Evolutionary conservation across 2,888 invertebrate species (phyloP).

Genomic region (Stramonita haemastoma): DNA sequence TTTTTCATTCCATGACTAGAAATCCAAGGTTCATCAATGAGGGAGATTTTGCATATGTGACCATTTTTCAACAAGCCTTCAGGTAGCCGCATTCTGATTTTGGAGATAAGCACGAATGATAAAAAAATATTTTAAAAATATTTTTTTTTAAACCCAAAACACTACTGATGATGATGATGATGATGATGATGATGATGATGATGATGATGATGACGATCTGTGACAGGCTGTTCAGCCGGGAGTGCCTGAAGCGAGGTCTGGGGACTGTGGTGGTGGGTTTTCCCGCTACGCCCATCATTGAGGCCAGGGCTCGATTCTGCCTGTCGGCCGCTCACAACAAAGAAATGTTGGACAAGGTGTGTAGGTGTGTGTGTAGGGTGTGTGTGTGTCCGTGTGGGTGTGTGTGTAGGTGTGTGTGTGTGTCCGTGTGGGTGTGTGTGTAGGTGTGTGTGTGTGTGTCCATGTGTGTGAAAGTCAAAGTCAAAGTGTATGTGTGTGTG

Average conservation of each 20-base stretch:
- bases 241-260: conserved; percentile 87
- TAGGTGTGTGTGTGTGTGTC: conserved; percentile 11
- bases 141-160: too few species aligned
- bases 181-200: not conserved
- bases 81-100: not conserved
- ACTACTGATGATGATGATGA: conserved; percentile 11
- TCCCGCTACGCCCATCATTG: conserved; percentile 97
- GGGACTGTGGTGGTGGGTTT: conserved; percentile 95
- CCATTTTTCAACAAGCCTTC: too few species aligned
- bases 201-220: not conserved
- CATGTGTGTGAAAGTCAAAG: not conserved
- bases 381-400: not conserved
- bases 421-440: not conserved
- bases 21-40: not conserved
- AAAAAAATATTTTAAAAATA: too few species aligned
- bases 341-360: conserved; percentile 88
- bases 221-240: conserved; percentile 84
- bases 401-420: not conserved
- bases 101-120: not conserved
- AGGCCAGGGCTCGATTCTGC: conserved; percentile 89
- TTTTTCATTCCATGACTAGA: too few species aligned
- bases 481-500: not conserved
- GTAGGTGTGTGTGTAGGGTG: not conserved
- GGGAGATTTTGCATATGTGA: too few species aligned
- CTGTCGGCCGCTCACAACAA: conserved; percentile 96